Percentiles rank a stretch among this genome's conserved stretches.
Evolutionary conservation across 2,888 invertebrate species (phyloP).

Genomic region (Cephus sareptanus): DNA sequence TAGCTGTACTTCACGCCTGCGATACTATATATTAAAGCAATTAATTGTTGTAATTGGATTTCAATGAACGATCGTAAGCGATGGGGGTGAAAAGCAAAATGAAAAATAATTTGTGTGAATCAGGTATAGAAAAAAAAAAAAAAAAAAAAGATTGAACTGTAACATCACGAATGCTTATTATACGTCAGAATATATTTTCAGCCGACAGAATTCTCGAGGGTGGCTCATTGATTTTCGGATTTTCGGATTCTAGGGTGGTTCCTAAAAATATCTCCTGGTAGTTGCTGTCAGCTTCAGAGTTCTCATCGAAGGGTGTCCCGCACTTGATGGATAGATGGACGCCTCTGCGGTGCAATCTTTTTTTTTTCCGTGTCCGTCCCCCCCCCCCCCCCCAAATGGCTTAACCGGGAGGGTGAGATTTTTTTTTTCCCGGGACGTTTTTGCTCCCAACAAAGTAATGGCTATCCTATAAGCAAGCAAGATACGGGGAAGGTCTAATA

Average conservation of each 20-base stretch:
- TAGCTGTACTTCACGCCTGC: conserved; percentile 10
- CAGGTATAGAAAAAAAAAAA: too few relatives aligned
- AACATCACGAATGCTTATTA: not conserved
- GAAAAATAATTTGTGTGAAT: too few relatives aligned
- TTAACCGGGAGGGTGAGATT: conserved; percentile 2
- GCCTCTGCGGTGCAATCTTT: conserved; percentile 19
- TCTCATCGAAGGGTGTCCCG: conserved; percentile 16
- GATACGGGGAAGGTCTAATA: not conserved
- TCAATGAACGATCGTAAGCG: conserved; percentile 56
- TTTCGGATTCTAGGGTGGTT: not conserved
- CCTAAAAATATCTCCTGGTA: not conserved
- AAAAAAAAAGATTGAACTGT: not conserved
- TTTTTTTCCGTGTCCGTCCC: conserved; percentile 15
- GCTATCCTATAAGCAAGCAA: not conserved
- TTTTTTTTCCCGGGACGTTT: conserved; percentile 4
- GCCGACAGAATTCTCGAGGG: not conserved
- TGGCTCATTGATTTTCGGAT: not conserved
- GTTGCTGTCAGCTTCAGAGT: not conserved
- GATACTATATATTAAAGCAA: conserved; percentile 42
- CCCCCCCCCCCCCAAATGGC: not conserved
- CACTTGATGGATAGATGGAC: conserved; percentile 24
- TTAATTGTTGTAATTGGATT: conserved; percentile 62
- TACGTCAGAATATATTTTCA: not conserved
- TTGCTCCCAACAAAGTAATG: not conserved
- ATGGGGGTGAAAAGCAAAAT: not conserved